A percentile compares a stretch with the other conserved stretches of the same genome.
These are phyloP conservation scores for Nowickia ferox DNA, from an alignment of 2,888 invertebrate genomes.

Conservation along the genomic window DNA sequence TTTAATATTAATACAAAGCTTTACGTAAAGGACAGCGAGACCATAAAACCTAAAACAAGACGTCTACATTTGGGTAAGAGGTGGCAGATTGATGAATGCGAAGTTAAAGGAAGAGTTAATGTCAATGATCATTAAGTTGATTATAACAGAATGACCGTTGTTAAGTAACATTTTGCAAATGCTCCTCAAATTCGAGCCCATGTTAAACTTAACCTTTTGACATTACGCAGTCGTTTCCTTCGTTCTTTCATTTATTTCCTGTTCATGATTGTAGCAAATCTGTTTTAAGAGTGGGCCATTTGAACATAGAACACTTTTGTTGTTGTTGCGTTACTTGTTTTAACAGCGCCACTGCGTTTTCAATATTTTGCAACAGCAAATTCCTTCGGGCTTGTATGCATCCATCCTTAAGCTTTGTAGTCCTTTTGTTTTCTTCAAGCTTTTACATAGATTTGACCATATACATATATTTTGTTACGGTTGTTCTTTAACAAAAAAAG, in stretches of 20 bases:
- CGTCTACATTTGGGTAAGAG: conserved; percentile 14
- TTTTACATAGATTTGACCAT: conserved; percentile 30
- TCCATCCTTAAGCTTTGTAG: conserved; percentile 10
- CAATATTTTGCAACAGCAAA: conserved; percentile 23
- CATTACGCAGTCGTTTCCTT: conserved; percentile 24
- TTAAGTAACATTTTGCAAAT: conserved; percentile 57
- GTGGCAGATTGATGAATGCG: background rate
- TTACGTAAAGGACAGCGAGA: conserved; percentile 34
- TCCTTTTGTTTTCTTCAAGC: conserved; percentile 21
- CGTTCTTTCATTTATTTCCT: background rate
- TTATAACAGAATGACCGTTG: conserved; percentile 42
- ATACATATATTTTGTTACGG: background rate
- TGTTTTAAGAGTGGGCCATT: background rate
- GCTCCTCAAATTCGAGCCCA: conserved; percentile 66
- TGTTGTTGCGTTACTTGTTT: background rate
- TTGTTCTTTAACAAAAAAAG: conserved; percentile 45
- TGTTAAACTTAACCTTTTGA: conserved; percentile 59
- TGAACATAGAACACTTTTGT: conserved; percentile 15
- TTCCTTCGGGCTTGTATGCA: background rate
- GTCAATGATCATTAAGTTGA: conserved; percentile 29
- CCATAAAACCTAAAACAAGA: conserved; percentile 43
- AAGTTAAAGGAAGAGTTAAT: conserved; percentile 19
- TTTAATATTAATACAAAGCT: conserved; percentile 40
- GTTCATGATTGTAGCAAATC: conserved; percentile 9
- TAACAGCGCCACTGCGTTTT: conserved; percentile 3